Evolutionary conservation across 2,797 vertebrate species (phyloP), one percentile per base, ranked within the genome.

Genomic region (Pempheris klunzingeri): DNA sequence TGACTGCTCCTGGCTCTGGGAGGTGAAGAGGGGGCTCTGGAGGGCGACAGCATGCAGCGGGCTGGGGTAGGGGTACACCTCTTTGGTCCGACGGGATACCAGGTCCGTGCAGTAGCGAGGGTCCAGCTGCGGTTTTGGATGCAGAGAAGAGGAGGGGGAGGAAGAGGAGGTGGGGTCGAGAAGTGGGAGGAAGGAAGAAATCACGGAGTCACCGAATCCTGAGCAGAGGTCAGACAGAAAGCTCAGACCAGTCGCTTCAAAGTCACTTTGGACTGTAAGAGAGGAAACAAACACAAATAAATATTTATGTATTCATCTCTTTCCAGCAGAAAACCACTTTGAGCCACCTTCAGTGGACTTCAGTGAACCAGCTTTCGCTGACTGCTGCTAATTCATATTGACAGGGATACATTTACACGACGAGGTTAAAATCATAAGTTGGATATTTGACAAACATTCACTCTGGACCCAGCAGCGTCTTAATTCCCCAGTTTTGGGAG

Each of bases 31-130:
- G 14, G 96, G 96, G 71, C 96, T 96, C 71, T 96, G 96, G 28
- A 97, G 93, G 38, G 96, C 96, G 3, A 97, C 95, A 0, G 96
- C 96, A 34, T 97, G 96, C 74, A 97, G 88, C 0, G 96, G 96
- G 78, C 96, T 97, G 15, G 96, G 96, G 79, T 95, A 97, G 14
- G 93, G 81, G 78, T 97, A 97, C 34, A 96, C 93, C 75, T 97
- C 96, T 80, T 95, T 96, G 78, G 94, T 96, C 81, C 95, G 92
- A 43, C 94, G 92, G 44, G 95, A 97, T 46, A 96, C 93, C 46
- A 97, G 83, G 86, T 97, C 95, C 0, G 92, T 94, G 74, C 94
- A 95, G 87, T 93, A 97, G 53, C 91, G 93, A 20, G 91, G 87
- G 71, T 96, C 96, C 72, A 96, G 66, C 55, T 94, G 94, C 52